phyloP scores from a whole-genome alignment of 2,797 vertebrate species.

The Helicolenus hilgendorfi region DNA sequence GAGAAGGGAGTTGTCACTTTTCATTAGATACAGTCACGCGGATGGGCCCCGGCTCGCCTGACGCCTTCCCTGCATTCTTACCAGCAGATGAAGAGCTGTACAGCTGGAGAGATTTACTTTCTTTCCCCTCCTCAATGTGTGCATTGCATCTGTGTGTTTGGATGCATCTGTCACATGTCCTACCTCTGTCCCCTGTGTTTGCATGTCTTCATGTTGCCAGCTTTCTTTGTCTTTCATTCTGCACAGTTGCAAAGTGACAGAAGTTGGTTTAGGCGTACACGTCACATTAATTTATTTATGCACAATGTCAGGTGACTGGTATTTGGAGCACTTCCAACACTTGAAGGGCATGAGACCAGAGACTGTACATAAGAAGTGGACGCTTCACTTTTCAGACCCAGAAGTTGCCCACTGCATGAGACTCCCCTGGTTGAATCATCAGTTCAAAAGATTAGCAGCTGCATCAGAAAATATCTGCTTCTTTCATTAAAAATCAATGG shows the following conservation, averaged over 20 bases:
- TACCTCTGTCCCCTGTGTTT: neutral
- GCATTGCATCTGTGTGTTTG: neutral
- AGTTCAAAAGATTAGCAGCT: too few species aligned
- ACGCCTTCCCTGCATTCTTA: constrained; percentile 31
- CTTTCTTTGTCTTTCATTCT: constrained; percentile 2
- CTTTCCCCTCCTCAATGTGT: neutral
- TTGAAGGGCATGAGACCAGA: neutral
- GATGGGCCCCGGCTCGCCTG: constrained; percentile 50
- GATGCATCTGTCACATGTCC: neutral
- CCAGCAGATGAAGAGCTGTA: neutral
- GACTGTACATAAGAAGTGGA: neutral
- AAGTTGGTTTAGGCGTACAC: neutral
- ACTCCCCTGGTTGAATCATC: too few species aligned
- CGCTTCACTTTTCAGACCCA: too few species aligned
- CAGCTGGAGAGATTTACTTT: constrained; percentile 15
- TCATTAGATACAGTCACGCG: constrained; percentile 72
- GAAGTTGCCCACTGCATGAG: neutral
- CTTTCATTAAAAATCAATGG: neutral
- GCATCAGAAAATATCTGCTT: neutral
- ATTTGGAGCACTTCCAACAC: neutral
- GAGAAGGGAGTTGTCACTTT: constrained; percentile 84
- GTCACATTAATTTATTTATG: neutral
- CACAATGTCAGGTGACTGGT: neutral
- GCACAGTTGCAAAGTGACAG: neutral
- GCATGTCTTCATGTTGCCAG: neutral